Evolutionary conservation across 2,888 invertebrate genomes (phyloP), one percentile per base, ranked within the genome.

Genomic region (Dasypolia templi): DNA sequence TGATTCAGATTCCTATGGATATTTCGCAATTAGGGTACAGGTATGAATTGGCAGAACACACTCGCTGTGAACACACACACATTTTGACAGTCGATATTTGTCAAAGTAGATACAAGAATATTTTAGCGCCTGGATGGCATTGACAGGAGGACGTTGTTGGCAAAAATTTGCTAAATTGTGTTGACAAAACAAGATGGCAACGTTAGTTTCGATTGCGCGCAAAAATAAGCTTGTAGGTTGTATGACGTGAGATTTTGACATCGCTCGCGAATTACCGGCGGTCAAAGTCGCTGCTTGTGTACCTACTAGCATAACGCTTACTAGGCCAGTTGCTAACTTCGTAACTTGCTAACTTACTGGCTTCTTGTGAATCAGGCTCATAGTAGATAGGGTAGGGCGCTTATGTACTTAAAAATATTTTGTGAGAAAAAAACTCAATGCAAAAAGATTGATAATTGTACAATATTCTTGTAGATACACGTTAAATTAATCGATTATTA

Each of bases 391-490:
- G 53, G 42, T 49, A 32, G 29, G 32, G 35, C 35, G 59, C 22
- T 65, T 46, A 68, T 56, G n/a, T 75, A 64, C 64, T 64, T 71
- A 14, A 64, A 64, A 64, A 79, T 72, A 61, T 79, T 61, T 61
- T 72, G 69, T 77, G 46, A 35, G 44, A 59, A n/a, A 69, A 61
- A 66, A 79, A 76, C 19, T 32, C 64, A 86, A 81, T 79, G 79
- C 80, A 82, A 84, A 81, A 76, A 29, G 61, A 71, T 72, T 80
- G 62, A 75, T 79, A 79, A 72, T 77, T 86, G 87, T 86, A 86
- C 87, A 88, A 88, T 88, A 83, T 80, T 76, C 65, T 79, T 88
- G 87, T 86, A 88, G 80, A 86, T 87, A 87, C 59, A 75, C 66
- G 42, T 80, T 71, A 84, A 63, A 66, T 67, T 69, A 80, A 65